phyloP scores from a whole-genome alignment of 2,797 vertebrate species.

The Coregonus ussuriensis region DNA sequence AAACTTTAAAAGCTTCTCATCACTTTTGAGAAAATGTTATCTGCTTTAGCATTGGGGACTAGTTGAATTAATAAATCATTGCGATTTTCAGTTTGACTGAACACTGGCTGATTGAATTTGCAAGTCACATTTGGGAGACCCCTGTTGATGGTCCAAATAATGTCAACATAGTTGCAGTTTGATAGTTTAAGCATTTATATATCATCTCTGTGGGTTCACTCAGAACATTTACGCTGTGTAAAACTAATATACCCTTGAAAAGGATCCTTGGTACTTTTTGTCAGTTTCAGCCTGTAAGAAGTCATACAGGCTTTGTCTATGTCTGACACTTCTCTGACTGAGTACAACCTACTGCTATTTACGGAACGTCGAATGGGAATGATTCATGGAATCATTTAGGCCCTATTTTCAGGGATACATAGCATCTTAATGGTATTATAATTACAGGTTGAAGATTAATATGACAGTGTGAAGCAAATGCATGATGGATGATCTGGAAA shows the following conservation, averaged over 20 bases:
- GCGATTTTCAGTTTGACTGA: not conserved
- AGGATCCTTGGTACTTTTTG: too few relatives aligned
- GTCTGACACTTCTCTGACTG: not conserved
- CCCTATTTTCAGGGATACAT: slow-evolving; percentile 53
- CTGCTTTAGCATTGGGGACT: not conserved
- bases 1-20: not conserved
- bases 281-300: too few relatives aligned
- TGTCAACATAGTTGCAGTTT: not conserved
- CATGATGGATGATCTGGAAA: slow-evolving; percentile 63
- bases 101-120: not conserved
- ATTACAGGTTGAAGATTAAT: slow-evolving; percentile 65
- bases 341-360: not conserved
- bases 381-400: slow-evolving; percentile 62
- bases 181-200: too few relatives aligned
- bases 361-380: slow-evolving; percentile 23
- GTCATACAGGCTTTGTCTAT: not conserved
- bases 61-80: slow-evolving; percentile 3
- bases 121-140: not conserved
- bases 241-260: too few relatives aligned
- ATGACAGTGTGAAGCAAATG: slow-evolving; percentile 44
- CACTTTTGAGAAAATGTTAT: not conserved
- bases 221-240: too few relatives aligned
- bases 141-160: not conserved
- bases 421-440: slow-evolving; percentile 58
- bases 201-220: not conserved